These are phyloP conservation scores for Lepidurus apus DNA, from an alignment of 1,140 invertebrate genomes.

Conservation along the genomic window DNA sequence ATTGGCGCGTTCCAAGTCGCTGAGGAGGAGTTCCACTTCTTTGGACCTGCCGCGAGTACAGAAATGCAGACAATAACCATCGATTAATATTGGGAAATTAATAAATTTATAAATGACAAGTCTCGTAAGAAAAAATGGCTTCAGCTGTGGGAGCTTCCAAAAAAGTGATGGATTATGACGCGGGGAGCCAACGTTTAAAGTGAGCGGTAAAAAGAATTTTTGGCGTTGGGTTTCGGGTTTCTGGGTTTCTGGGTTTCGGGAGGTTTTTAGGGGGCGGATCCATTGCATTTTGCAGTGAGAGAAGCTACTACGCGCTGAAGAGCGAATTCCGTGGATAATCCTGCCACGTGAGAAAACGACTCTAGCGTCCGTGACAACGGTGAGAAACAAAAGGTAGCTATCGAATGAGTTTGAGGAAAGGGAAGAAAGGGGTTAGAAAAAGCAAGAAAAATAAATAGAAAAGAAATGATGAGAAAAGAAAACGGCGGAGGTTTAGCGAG, in stretches of 20 bases:
- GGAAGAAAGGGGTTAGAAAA: neutral
- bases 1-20: constrained; percentile 20
- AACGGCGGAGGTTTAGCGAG: neutral
- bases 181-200: neutral
- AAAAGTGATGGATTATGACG: neutral
- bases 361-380: neutral
- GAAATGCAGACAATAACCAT: neutral
- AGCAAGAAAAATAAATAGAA: neutral
- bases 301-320: too few relatives aligned
- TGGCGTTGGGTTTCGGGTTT: too few relatives aligned
- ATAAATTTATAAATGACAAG: neutral
- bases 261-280: neutral
- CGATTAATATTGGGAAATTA: constrained; percentile 15
- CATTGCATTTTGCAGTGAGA: neutral
- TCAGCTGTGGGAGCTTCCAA: neutral
- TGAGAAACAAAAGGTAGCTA: neutral
- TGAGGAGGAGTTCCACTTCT: constrained; percentile 18
- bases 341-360: constrained; percentile 1
- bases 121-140: neutral
- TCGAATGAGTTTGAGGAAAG: neutral
- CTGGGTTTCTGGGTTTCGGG: too few relatives aligned
- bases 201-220: neutral
- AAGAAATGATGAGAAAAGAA: neutral
- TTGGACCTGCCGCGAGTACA: neutral
- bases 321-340: neutral